Conservation (phyloP, 2,888 invertebrate genomes). For the Lapara coniferarum region DNA sequence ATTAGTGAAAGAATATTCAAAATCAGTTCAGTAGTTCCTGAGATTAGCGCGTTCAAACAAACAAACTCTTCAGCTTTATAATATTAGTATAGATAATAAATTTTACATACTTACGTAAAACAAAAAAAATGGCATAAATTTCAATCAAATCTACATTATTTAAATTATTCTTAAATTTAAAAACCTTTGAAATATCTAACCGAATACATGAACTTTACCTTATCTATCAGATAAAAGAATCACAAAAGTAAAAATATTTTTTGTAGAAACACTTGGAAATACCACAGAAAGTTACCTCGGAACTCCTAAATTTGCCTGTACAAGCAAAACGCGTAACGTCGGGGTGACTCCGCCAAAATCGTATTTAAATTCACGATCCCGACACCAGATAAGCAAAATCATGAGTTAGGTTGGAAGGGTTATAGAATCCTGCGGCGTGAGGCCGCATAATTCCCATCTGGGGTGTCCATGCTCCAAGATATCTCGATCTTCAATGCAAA, state of each 20-base stretch:
- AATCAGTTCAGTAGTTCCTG: too few species aligned
- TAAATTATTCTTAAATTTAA: not conserved
- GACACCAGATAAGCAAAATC: constrained; percentile 79
- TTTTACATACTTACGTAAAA: not conserved
- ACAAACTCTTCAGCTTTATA: too few species aligned
- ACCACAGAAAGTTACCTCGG: constrained; percentile 56
- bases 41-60: too few species aligned
- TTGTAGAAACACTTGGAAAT: constrained; percentile 56
- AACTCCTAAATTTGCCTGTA: constrained; percentile 64
- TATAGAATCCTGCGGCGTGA: constrained; percentile 77
- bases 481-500: constrained; percentile 52
- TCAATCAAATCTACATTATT: not conserved
- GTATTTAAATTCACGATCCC: constrained; percentile 79
- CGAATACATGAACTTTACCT: not conserved
- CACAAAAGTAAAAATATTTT: constrained; percentile 30
- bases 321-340: constrained; percentile 64
- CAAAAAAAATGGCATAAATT: not conserved
- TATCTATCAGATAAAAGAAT: not conserved
- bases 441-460: constrained; percentile 73
- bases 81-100: too few species aligned
- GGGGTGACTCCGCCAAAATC: constrained; percentile 69
- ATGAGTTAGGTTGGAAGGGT: constrained; percentile 78
- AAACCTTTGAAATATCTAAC: not conserved
- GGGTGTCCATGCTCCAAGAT: constrained; percentile 58
- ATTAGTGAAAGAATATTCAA: too few species aligned